Evolutionary conservation across 2,888 invertebrate genomes (phyloP).

Genomic region (Euplagia quadripunctaria): DNA sequence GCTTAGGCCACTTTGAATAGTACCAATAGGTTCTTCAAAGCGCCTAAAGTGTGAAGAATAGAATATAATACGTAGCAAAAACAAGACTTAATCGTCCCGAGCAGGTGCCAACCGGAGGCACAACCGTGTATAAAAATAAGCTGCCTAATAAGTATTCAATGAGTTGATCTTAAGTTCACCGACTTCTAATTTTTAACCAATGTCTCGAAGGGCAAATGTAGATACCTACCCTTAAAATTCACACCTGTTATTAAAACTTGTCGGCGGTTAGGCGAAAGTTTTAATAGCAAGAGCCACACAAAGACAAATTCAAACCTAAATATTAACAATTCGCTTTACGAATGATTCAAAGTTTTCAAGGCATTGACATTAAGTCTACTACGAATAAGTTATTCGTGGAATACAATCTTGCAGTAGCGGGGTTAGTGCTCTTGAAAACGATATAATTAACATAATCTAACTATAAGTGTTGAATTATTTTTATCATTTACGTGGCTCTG

Average conservation of each 20-base stretch:
- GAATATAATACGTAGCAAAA: too few species aligned
- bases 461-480: slow-evolving; percentile 13
- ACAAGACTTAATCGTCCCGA: too few species aligned
- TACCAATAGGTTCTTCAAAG: too few species aligned
- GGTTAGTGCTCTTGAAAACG: slow-evolving; percentile 44
- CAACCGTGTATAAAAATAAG: too few species aligned
- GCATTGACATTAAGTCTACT: slow-evolving; percentile 16
- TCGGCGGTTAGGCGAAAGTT: background rate
- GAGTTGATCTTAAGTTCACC: too few species aligned
- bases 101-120: too few species aligned
- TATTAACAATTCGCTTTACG: slow-evolving; percentile 7
- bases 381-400: slow-evolving; percentile 14
- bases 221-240: too few species aligned
- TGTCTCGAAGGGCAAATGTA: background rate
- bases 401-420: slow-evolving; percentile 34
- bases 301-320: background rate
- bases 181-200: background rate
- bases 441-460: slow-evolving; percentile 29
- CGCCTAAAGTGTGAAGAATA: too few species aligned
- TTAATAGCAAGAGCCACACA: background rate
- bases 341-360: slow-evolving; percentile 11
- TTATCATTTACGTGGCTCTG: slow-evolving; percentile 8
- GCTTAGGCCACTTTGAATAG: too few species aligned
- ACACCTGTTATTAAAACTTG: too few species aligned
- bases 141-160: too few species aligned